Percentiles rank a stretch among this genome's conserved stretches.
phyloP scores from a whole-genome alignment of 2,888 invertebrate species.

The Chloromyia formosa region DNA sequence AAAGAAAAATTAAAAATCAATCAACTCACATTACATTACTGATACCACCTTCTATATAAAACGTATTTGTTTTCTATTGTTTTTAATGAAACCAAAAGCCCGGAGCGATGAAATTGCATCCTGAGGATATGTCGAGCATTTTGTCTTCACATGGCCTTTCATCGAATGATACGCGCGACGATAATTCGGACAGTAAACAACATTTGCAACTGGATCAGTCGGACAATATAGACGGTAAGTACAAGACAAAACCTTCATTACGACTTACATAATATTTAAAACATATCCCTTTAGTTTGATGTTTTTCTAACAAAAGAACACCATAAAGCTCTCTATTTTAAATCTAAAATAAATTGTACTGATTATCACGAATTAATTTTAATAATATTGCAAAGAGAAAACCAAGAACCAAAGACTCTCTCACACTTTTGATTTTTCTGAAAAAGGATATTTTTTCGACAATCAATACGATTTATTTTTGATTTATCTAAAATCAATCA shows the following conservation, averaged over 20 bases:
- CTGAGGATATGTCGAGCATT: constrained; percentile 72
- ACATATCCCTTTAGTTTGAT: constrained; percentile 25
- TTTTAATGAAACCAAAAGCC: too few relatives aligned
- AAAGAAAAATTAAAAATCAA: too few relatives aligned
- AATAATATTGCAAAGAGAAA: too few relatives aligned
- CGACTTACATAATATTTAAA: neutral
- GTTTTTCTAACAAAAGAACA: constrained; percentile 40
- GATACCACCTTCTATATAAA: too few relatives aligned
- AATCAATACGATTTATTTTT: constrained; percentile 40
- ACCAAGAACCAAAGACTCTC: too few relatives aligned
- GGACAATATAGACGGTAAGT: constrained; percentile 81
- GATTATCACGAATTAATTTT: too few relatives aligned
- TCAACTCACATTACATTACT: too few relatives aligned
- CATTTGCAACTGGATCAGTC: constrained; percentile 74
- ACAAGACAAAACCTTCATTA: constrained; percentile 44
- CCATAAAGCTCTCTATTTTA: constrained; percentile 29
- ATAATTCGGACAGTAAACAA: constrained; percentile 66
- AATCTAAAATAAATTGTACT: constrained; percentile 35
- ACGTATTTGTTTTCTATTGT: too few relatives aligned
- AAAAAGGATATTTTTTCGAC: neutral
- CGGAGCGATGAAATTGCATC: constrained; percentile 60
- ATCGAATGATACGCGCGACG: constrained; percentile 65
- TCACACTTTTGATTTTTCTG: constrained; percentile 10
- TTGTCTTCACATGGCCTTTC: constrained; percentile 69
- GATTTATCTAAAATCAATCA: neutral